Evolutionary conservation across 2,113 vertebrate genomes (phyloP).

Genomic region (Peromyscus maniculatus): DNA sequence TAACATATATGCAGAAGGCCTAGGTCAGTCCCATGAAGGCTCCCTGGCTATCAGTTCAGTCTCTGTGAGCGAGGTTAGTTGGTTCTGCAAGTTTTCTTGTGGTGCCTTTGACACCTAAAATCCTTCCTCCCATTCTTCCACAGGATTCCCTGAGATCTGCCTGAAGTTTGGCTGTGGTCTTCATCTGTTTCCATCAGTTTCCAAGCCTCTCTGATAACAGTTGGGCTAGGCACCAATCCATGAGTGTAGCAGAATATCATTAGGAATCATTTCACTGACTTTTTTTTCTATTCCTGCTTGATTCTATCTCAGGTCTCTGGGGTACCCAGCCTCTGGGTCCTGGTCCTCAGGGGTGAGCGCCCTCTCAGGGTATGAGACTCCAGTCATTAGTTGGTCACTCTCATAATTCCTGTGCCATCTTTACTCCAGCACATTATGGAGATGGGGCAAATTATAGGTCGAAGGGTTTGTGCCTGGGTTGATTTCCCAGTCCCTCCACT

Average conservation of each 20-base stretch:
- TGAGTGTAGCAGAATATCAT: neutral
- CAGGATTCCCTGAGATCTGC: neutral
- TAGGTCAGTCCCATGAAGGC: neutral
- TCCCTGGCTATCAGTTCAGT: neutral
- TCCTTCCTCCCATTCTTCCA: neutral
- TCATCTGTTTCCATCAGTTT: neutral
- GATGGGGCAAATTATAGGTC: neutral
- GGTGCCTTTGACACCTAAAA: neutral
- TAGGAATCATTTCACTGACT: neutral
- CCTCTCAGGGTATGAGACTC: neutral
- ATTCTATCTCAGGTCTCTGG: neutral
- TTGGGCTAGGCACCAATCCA: neutral
- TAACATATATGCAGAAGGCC: neutral
- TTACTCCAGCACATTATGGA: neutral
- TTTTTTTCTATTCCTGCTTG: neutral
- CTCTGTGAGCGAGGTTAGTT: neutral
- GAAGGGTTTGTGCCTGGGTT: neutral
- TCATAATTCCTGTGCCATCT: neutral
- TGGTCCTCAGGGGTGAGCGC: neutral
- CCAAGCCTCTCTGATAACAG: neutral
- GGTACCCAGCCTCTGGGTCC: neutral
- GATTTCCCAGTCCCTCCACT: neutral
- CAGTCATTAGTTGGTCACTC: neutral
- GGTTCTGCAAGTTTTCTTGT: neutral
- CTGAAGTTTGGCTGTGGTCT: neutral